These are phyloP conservation scores for Hoplias malabaricus DNA, from an alignment of 2,113 vertebrate species.

Conservation along the genomic window DNA sequence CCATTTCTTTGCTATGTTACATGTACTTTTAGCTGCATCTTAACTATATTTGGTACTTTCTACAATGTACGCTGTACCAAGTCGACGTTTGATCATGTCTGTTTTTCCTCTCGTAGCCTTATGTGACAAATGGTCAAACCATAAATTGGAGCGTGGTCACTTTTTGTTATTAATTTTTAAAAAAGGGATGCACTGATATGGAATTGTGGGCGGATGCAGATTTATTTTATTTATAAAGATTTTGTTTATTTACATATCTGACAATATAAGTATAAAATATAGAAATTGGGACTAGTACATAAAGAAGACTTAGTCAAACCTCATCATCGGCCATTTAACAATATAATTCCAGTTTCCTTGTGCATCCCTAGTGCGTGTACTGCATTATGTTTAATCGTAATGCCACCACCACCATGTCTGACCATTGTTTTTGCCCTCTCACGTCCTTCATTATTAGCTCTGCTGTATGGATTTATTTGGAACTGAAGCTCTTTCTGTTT, in stretches of 20 bases:
- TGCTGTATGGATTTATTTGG: not conserved
- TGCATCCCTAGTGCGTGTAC: not conserved
- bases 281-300: too few species aligned
- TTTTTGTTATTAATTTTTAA: too few species aligned
- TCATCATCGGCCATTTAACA: too few species aligned
- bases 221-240: too few species aligned
- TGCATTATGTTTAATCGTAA: not conserved
- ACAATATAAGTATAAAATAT: too few species aligned
- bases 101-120: slow-evolving; percentile 1
- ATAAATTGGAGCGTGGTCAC: slow-evolving; percentile 14
- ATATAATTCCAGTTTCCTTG: slow-evolving; percentile 4
- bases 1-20: slow-evolving; percentile 42
- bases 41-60: slow-evolving; percentile 58
- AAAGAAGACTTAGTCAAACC: too few species aligned
- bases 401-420: not conserved
- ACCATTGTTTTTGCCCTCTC: not conserved
- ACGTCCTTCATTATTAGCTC: not conserved
- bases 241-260: too few species aligned
- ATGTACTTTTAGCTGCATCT: slow-evolving; percentile 50
- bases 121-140: not conserved
- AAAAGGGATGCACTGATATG: too few species aligned
- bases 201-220: too few species aligned
- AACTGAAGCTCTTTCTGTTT: not conserved
- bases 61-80: slow-evolving; percentile 48
- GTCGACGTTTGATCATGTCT: slow-evolving; percentile 28